Evolutionary conservation across 2,888 invertebrate genomes (phyloP), one percentile per base, ranked within the genome.

Genomic region (Helicoverpa assulta): DNA sequence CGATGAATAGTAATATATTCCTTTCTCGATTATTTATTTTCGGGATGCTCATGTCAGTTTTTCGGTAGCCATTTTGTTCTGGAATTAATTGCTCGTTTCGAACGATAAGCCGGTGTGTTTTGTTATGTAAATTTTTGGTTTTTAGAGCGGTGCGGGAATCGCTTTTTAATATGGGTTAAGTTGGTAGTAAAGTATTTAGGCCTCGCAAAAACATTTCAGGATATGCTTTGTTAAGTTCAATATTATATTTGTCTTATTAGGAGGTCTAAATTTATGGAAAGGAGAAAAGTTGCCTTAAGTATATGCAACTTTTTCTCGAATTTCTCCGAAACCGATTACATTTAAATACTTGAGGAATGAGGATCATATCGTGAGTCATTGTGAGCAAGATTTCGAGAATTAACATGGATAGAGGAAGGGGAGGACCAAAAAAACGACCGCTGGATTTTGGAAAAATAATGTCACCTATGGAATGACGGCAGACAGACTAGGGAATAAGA

Each of bases 1-100:
- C 89, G 85, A 90, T 91, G 91, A 91, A 91, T 91, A 89, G 88
- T 88, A 86, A 88, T 89, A 85, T 82, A 80, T 72, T 77, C 80
- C 75, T 80, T 52, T 74, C 78, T 73, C 75, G 78, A 78, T 73
- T 73, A 59, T 74, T 77, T 77, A 68, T 80, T 81, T 75, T 80
- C 73, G 78, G 88, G 89, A 90, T 82, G 80, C 76, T 78, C 69
- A 70, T 69, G 87, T 88, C 90, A 85, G 80, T 86, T 88, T 86
- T 87, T 84, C 67, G 77, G 58, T 40, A 19, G 74, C 65, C 80
- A 79, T 79, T 68, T 80, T 78, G 80, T 80, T 70, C 56, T 54
- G 63, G 72, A 71, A 83, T 82, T 83, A 83, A 83, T 83, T 83
- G 82, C 72, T 63, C 53, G 55, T 56, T 73, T 76, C 70, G 70